Base-by-base conservation (phyloP, 2,888 invertebrate genomes). In the Diaprepes abbreviatus region DNA sequence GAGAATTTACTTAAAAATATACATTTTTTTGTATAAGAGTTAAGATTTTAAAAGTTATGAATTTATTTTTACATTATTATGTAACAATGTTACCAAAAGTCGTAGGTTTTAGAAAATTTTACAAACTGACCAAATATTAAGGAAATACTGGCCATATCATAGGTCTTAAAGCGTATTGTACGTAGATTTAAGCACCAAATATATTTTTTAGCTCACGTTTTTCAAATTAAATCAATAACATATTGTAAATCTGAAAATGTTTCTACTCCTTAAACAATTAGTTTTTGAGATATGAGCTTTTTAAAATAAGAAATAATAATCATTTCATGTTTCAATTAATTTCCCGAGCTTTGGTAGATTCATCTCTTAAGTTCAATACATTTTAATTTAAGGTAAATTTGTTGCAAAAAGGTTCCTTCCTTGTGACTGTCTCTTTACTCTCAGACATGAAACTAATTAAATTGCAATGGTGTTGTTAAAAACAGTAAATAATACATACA, bases 41-140 rank as follows among this genome's bases (percentile, higher is more conserved):
- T 63, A 52, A 38, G 38, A 62, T 62, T 52, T 57, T 40, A 24
- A 57, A 12, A 19, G 48, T 48, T 48, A 28, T 12, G 24, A 48
- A 48, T 48, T 48, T 48, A 48, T 48, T 45, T 24, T 45, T 48
- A 24, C 28, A 48, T 21, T 40, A 36, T 35, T 40, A 58, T 40
- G 58, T 58, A 58, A 58, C 58, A 12, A 55, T 17, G 69, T 69
- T 69, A 77, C 74, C 72, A 69, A 71, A 73, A 70, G 74, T 70
- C 64, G 74, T 78, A 77, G 75, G 69, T 77, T 78, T 76, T 77
- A 77, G 76, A 77, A 14, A 73, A 74, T 75, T 76, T 76, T 77
- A 78, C 76, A 76, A 77, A 75, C 73, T 75, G 78, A 77, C 78
- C 77, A 78, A 78, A 72, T 63, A 64, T 24, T 45, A 57, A 64